phyloP scores from a whole-genome alignment of 2,888 invertebrate species.

The Barypeithes pellucidus region DNA sequence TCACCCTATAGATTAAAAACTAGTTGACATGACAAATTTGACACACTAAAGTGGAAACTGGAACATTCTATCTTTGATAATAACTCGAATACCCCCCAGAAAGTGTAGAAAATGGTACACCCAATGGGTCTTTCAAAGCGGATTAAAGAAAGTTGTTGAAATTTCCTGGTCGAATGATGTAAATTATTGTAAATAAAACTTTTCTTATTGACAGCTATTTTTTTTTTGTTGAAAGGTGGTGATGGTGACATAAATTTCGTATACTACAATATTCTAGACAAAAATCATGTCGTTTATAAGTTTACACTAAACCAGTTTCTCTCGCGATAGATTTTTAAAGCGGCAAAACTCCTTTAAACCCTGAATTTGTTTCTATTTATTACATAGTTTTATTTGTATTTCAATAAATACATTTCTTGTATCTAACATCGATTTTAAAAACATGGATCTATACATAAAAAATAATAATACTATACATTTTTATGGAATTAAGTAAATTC shows the following conservation, averaged over 20 bases:
- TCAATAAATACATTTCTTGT: constrained; percentile 36
- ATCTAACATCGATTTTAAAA: constrained; percentile 65
- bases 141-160: no score
- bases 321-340: constrained; percentile 45
- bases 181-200: constrained; percentile 2
- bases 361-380: constrained; percentile 53
- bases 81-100: no score
- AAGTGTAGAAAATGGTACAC: constrained; percentile 8
- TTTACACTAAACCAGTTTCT: constrained; percentile 50
- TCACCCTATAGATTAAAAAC: no score
- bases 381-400: constrained; percentile 38
- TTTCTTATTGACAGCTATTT: neutral
- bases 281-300: constrained; percentile 51
- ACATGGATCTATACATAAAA: constrained; percentile 59
- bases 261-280: constrained; percentile 53
- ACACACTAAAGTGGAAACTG: no score
- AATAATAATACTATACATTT: constrained; percentile 56
- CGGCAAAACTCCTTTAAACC: constrained; percentile 45
- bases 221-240: constrained; percentile 32
- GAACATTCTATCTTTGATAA: no score
- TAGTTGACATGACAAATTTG: no score
- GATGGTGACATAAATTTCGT: constrained; percentile 52
- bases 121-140: no score
- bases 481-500: constrained; percentile 52
- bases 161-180: no score